phyloP scores from a whole-genome alignment of 2,888 invertebrate species.

The Drosophila leonis region DNA sequence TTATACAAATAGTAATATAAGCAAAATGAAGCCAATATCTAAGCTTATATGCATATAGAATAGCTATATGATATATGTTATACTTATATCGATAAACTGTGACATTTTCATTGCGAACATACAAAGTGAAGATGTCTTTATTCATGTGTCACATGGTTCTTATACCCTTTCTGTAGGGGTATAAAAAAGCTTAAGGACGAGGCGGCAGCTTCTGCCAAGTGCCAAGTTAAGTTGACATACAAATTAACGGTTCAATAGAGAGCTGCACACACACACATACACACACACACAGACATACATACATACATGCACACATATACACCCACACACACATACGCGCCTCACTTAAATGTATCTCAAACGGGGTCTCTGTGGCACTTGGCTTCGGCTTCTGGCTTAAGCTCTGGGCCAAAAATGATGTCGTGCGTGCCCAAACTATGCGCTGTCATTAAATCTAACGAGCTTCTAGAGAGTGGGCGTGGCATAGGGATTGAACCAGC shows the following conservation, averaged over 20 bases:
- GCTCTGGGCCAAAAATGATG: conserved; percentile 61
- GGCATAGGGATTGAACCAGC: background rate
- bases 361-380: conserved; percentile 69
- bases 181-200: conserved; percentile 5
- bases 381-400: conserved; percentile 26
- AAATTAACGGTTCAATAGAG: conserved; percentile 80
- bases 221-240: conserved; percentile 70
- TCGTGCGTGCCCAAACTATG: conserved; percentile 79
- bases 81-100: no score
- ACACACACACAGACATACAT: conserved; percentile 9
- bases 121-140: background rate
- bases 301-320: background rate
- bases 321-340: conserved; percentile 2
- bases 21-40: no score
- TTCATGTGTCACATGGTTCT: background rate
- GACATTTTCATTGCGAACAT: no score
- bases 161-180: background rate
- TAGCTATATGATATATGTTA: background rate
- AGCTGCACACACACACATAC: conserved; percentile 30
- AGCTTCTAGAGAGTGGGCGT: conserved; percentile 43
- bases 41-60: background rate
- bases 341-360: conserved; percentile 31
- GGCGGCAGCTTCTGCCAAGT: conserved; percentile 48
- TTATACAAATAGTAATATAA: no score
- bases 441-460: conserved; percentile 77